Evolutionary conservation across 2,113 vertebrate genomes (phyloP).

Genomic region (Sitta europaea): DNA sequence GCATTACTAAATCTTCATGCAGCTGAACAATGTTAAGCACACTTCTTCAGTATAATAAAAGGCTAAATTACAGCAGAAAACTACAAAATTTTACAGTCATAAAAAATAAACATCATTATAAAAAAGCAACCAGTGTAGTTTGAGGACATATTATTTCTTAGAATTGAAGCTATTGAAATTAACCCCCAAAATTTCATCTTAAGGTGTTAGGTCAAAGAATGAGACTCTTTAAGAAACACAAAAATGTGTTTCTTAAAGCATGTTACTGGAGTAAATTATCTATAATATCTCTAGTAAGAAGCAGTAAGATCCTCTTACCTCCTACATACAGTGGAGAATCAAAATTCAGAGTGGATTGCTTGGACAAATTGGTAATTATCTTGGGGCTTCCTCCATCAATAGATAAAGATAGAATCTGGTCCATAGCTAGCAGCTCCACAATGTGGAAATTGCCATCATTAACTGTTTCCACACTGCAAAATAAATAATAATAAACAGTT

Average conservation of each 20-base stretch:
- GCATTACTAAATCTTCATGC: background rate
- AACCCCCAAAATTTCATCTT: background rate
- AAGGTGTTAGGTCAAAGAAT: background rate
- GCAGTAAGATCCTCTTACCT: slow-evolving; percentile 77
- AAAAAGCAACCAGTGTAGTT: background rate
- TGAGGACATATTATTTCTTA: background rate
- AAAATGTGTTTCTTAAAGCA: background rate
- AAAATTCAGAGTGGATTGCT: slow-evolving; percentile 87
- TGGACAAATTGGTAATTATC: slow-evolving; percentile 90
- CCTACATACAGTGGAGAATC: slow-evolving; percentile 93
- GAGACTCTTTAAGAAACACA: background rate
- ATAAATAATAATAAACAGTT: slow-evolving; percentile 8
- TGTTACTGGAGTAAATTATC: background rate
- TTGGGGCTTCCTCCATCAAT: slow-evolving; percentile 94
- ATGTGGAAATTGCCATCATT: slow-evolving; percentile 96
- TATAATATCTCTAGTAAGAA: background rate
- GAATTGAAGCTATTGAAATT: background rate
- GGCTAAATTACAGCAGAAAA: background rate
- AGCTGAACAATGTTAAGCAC: background rate
- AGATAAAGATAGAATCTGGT: slow-evolving; percentile 89
- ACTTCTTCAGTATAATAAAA: background rate
- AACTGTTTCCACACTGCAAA: slow-evolving; percentile 91
- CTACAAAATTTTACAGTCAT: background rate
- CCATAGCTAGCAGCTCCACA: slow-evolving; percentile 89
- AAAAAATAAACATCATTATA: background rate